phyloP scores from a whole-genome alignment of 2,888 invertebrate species.

The Lochmaea capreae region DNA sequence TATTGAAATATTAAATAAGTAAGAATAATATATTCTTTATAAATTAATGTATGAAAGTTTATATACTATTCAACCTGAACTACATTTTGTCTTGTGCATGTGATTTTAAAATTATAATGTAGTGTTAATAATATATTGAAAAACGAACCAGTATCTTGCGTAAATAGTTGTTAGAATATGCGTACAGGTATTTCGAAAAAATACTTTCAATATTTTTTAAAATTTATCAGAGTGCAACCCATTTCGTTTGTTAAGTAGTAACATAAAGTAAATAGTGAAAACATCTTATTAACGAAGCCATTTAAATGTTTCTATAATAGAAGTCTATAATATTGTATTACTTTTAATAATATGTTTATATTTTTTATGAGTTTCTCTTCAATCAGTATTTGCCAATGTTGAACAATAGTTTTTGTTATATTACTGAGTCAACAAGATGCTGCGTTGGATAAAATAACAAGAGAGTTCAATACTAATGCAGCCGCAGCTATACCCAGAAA shows the following conservation, averaged over 20 bases:
- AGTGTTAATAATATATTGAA: neutral
- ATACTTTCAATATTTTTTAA: neutral
- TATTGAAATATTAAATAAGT: no score
- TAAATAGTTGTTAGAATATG: neutral
- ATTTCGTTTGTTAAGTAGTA: neutral
- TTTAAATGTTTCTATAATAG: neutral
- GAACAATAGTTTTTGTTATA: no score
- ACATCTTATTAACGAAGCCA: neutral
- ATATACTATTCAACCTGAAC: neutral
- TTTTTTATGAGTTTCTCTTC: no score
- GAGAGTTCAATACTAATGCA: no score
- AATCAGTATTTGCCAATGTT: no score
- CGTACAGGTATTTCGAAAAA: neutral
- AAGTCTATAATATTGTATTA: neutral
- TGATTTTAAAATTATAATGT: neutral
- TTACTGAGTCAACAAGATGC: no score
- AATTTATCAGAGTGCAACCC: slow-evolving; percentile 1
- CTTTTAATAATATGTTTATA: neutral
- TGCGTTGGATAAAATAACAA: no score
- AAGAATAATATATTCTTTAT: no score
- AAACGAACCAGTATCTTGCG: neutral
- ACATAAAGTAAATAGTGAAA: slow-evolving; percentile 4
- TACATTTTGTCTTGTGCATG: neutral
- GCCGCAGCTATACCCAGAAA: no score
- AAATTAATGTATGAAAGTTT: neutral